Base-by-base conservation (phyloP, 2,113 vertebrate genomes). In the Actenoides lindsayi region DNA sequence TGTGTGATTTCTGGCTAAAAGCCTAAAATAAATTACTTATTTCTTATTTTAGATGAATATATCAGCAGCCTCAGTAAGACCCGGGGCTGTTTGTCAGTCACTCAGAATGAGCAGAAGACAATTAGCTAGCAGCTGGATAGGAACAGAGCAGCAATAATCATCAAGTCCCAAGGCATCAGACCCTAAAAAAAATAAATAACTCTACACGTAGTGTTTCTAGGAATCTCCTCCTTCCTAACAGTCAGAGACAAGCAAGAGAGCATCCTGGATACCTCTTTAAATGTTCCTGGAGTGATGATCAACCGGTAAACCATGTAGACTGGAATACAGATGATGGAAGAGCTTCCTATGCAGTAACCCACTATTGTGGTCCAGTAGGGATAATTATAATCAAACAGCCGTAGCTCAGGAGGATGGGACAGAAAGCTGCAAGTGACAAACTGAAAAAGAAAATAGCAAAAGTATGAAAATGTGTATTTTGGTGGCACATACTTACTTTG, bases 371-470 rank as follows among this genome's bases (percentile, higher is more conserved):
- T 99, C 99, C 99, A 99, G 59, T 97, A 97, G 5, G 99, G 99
- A 84, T 99, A 99, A 19, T 92, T 91, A 33, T 99, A 99, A 76
- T 99, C 53, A 89, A 99, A 99, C 81, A 99, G 98, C 57, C 96
- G 98, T 31, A 99, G 98, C 54, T 99, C 98, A 1, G 99, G 99
- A 19, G 99, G 99, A 82, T 97, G 98, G 92, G 98, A 98, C 96
- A 99, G 96, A 96, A 99, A 99, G 87, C 99, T 99, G 98, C 98
- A 98, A 83, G 99, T 99, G 97, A 99, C 99, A 11, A 99, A 99
- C 99, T 99, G 94, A 50, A 97, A 93, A 78, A 87, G 83, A 95
- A 90, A 69, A 53, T 6, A 53, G 74, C 8, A 50, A 83, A 83
- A 67, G 11, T 33, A 19, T 92, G 53, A 96, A 39, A 39, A n/a